Evolutionary conservation across 2,797 vertebrate species (phyloP).

Genomic region (Lerista edwardsae): DNA sequence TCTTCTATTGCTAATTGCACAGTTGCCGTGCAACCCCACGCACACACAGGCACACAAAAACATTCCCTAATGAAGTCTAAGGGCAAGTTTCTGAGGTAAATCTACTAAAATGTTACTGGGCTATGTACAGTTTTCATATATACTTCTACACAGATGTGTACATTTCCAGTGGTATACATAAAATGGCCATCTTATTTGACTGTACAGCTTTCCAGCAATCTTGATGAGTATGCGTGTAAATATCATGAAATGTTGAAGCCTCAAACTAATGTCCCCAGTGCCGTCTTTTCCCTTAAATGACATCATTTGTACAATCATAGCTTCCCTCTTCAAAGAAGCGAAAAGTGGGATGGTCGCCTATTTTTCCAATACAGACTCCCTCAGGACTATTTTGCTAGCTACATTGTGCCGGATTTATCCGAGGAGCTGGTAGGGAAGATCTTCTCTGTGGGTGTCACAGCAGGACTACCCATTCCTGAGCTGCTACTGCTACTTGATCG

Average conservation of each 20-base stretch:
- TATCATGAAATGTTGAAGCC: constrained; percentile 17
- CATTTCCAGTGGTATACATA: constrained; percentile 65
- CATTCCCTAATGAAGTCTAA: constrained; percentile 65
- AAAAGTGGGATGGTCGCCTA: background rate
- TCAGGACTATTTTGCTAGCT: background rate
- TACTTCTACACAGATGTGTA: constrained; percentile 65
- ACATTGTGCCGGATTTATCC: constrained; percentile 84
- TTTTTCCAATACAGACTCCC: background rate
- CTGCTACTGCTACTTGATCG: constrained; percentile 92
- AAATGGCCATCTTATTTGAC: constrained; percentile 47
- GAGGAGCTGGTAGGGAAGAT: constrained; percentile 86
- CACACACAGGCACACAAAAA: constrained; percentile 52
- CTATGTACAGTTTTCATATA: constrained; percentile 73
- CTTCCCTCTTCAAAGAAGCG: constrained; percentile 14
- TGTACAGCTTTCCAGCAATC: constrained; percentile 37
- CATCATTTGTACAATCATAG: background rate
- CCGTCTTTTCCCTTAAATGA: background rate
- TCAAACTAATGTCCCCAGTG: background rate
- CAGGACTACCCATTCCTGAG: constrained; percentile 90
- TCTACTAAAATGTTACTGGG: constrained; percentile 73
- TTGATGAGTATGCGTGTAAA: constrained; percentile 24
- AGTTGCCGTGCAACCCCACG: constrained; percentile 63
- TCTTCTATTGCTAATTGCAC: constrained; percentile 68
- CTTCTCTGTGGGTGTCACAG: constrained; percentile 90
- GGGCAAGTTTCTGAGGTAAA: constrained; percentile 81